Conservation (phyloP, 2,797 vertebrate species). For the Premnoplex brunnescens region DNA sequence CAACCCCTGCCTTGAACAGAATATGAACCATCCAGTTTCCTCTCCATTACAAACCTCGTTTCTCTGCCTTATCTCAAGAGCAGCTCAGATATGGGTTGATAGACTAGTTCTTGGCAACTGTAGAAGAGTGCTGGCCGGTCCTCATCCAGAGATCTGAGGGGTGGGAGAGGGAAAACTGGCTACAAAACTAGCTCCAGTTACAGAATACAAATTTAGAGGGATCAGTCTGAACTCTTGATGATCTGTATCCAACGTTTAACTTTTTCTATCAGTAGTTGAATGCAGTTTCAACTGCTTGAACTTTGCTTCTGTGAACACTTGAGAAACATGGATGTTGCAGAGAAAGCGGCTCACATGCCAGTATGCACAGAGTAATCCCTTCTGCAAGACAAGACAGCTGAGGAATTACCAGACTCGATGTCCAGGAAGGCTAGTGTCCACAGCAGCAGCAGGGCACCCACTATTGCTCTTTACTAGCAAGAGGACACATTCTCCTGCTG, state of each 20-base stretch:
- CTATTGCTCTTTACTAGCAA: background rate
- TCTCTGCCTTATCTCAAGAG: background rate
- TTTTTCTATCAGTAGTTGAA: background rate
- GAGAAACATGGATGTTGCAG: rapidly evolving
- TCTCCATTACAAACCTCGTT: background rate
- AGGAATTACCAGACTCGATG: background rate
- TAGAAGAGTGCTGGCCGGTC: background rate
- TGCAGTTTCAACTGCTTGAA: background rate
- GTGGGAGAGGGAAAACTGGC: background rate
- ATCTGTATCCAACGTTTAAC: background rate
- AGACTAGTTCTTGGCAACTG: background rate
- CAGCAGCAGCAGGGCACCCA: background rate
- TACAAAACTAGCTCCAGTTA: background rate
- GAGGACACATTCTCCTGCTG: background rate
- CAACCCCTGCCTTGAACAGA: background rate
- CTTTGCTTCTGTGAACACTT: background rate
- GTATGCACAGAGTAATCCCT: background rate
- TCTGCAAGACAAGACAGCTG: background rate
- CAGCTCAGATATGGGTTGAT: background rate
- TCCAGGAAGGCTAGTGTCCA: background rate
- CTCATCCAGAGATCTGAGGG: background rate
- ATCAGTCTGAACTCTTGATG: background rate
- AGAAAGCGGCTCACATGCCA: background rate
- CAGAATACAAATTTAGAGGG: background rate
- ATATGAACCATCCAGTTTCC: background rate